A percentile compares a stretch with the other conserved stretches of the same genome.
These are phyloP conservation scores for Anguilla megastoma DNA, from an alignment of 2,797 vertebrate genomes.

Conservation along the genomic window DNA sequence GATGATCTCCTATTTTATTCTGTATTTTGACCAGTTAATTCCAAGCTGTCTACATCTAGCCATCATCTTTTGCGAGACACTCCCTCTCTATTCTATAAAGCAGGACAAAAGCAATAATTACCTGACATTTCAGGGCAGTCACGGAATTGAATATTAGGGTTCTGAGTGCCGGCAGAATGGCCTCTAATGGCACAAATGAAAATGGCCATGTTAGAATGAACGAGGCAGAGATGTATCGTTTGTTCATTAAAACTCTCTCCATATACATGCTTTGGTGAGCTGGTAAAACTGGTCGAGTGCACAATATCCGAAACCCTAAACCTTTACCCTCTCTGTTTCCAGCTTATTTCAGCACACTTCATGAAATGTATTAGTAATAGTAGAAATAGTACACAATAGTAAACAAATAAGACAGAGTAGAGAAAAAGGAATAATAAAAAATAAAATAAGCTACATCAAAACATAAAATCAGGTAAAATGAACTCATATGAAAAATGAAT, in stretches of 20 bases:
- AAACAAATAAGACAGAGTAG: no score
- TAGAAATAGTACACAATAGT: no score
- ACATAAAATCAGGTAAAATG: no score
- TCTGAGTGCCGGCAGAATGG: neutral
- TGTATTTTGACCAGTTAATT: neutral
- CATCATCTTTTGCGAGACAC: neutral
- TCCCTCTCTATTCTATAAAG: neutral
- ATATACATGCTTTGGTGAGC: neutral
- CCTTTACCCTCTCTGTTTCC: no score
- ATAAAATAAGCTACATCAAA: no score
- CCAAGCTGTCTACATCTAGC: neutral
- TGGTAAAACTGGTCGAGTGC: neutral
- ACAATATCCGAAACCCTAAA: no score
- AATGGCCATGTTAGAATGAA: neutral
- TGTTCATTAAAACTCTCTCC: neutral
- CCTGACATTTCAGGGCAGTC: neutral
- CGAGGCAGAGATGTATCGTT: neutral
- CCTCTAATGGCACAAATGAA: neutral
- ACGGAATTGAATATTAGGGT: neutral
- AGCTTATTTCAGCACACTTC: no score
- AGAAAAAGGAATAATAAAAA: no score
- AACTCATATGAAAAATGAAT: no score
- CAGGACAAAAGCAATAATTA: neutral
- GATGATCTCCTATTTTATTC: neutral
- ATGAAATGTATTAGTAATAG: no score